Evolutionary conservation across 1,140 invertebrate genomes (phyloP).

Genomic region (Drosophila kikkawai): DNA sequence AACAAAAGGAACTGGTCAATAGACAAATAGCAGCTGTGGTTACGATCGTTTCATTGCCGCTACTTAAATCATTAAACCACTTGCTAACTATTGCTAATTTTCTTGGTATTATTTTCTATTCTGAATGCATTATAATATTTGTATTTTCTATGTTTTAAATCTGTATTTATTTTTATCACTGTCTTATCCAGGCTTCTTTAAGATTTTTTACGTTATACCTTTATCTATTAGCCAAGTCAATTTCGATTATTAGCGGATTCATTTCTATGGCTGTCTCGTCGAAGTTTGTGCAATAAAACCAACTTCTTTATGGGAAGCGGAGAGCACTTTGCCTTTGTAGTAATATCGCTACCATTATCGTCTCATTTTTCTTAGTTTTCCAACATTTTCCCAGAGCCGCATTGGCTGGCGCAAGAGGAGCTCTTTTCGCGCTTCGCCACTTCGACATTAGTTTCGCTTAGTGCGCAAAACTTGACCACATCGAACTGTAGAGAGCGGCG

Average conservation of each 20-base stretch:
- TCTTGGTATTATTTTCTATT: too few species aligned
- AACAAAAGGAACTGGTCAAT: too few species aligned
- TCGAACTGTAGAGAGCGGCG: constrained; percentile 30
- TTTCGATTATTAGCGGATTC: constrained; percentile 38
- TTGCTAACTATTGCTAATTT: too few species aligned
- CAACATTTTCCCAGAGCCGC: constrained; percentile 29
- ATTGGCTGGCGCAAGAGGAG: constrained; percentile 15
- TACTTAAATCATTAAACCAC: too few species aligned
- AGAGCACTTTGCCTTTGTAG: constrained; percentile 51
- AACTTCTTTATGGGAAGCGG: constrained; percentile 52
- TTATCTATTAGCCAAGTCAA: constrained; percentile 38
- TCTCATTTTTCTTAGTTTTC: constrained; percentile 77
- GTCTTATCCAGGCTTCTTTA: neutral
- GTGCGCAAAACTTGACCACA: constrained; percentile 72
- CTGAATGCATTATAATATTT: neutral
- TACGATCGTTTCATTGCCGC: too few species aligned
- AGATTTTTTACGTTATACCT: neutral
- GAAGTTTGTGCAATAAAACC: constrained; percentile 55
- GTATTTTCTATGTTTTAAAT: too few species aligned
- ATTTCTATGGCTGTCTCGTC: constrained; percentile 14
- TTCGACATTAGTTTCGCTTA: constrained; percentile 78
- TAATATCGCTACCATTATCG: constrained; percentile 72
- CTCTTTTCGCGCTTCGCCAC: constrained; percentile 74
- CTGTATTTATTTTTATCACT: neutral
- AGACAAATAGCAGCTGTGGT: too few species aligned